These are phyloP conservation scores for Tanypteryx hageni DNA, from an alignment of 2,888 invertebrate genomes.

Conservation along the genomic window DNA sequence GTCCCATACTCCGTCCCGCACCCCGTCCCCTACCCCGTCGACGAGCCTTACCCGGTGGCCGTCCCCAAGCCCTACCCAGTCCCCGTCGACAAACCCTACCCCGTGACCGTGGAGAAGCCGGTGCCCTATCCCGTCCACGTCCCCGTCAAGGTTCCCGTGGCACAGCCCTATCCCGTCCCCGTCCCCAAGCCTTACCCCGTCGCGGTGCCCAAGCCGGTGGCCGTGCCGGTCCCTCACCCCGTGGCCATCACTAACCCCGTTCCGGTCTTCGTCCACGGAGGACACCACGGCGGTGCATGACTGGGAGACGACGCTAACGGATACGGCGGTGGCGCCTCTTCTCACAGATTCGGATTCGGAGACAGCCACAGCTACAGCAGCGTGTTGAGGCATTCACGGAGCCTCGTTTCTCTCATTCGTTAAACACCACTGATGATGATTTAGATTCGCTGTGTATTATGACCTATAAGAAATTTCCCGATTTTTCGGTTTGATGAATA, in stretches of 20 bases:
- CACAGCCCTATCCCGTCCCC: conserved; percentile 86
- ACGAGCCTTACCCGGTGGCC: conserved; percentile 67
- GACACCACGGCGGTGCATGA: not conserved
- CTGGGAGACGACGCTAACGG: too few species aligned
- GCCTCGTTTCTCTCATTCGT: too few species aligned
- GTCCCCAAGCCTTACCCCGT: conserved; percentile 84
- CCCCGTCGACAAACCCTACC: conserved; percentile 80
- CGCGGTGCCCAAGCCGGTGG: conserved; percentile 77
- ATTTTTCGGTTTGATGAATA: too few species aligned
- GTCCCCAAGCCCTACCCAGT: conserved; percentile 86
- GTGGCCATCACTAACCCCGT: conserved; percentile 70
- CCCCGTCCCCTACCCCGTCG: conserved; percentile 68
- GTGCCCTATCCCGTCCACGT: conserved; percentile 73
- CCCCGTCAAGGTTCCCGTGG: conserved; percentile 82
- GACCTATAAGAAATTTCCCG: too few species aligned
- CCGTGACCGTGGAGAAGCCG: conserved; percentile 74
- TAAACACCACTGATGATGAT: too few species aligned
- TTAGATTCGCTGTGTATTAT: too few species aligned
- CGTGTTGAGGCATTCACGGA: too few species aligned
- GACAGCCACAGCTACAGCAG: too few species aligned
- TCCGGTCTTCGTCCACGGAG: conserved; percentile 65
- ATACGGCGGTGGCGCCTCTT: too few species aligned
- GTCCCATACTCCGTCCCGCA: conserved; percentile 67
- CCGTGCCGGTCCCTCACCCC: conserved; percentile 76
- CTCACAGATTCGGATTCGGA: not conserved